Conservation (phyloP, 2,797 vertebrate genomes). For the Crenichthys baileyi region DNA sequence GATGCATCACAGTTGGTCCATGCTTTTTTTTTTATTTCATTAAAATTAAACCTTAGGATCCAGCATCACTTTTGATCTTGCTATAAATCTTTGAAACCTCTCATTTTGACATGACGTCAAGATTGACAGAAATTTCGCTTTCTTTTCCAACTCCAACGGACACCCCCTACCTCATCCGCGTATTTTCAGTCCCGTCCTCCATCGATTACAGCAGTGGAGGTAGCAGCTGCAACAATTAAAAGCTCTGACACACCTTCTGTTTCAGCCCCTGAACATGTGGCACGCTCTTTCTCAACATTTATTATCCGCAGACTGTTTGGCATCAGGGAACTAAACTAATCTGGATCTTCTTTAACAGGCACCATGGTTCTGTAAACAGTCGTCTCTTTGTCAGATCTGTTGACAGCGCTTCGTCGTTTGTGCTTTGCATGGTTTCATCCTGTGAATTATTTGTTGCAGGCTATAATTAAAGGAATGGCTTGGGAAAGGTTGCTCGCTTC, state of each 20-base stretch:
- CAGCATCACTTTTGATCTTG: slow-evolving; percentile 3
- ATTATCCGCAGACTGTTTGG: slow-evolving; percentile 55
- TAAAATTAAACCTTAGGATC: neutral
- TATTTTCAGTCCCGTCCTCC: slow-evolving; percentile 56
- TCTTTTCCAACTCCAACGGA: slow-evolving; percentile 65
- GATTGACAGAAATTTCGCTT: slow-evolving; percentile 15
- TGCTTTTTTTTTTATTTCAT: slow-evolving; percentile 2
- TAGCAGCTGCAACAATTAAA: slow-evolving; percentile 54
- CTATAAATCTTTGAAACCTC: neutral
- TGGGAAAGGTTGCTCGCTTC: slow-evolving; percentile 66
- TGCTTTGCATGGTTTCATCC: slow-evolving; percentile 75
- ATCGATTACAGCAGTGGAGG: slow-evolving; percentile 71
- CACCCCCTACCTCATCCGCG: neutral
- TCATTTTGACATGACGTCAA: slow-evolving; percentile 6
- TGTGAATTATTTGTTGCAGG: slow-evolving; percentile 64
- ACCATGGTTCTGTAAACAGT: slow-evolving; percentile 51
- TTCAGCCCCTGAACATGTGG: slow-evolving; percentile 68
- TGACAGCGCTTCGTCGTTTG: slow-evolving; percentile 55
- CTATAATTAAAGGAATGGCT: slow-evolving; percentile 80
- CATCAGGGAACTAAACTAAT: slow-evolving; percentile 61
- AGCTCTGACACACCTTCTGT: slow-evolving; percentile 58
- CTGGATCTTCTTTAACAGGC: slow-evolving; percentile 75
- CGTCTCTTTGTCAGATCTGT: slow-evolving; percentile 48
- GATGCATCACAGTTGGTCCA: slow-evolving; percentile 12
- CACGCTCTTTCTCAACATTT: slow-evolving; percentile 60